These are phyloP conservation scores for Saiga tatarica DNA, from an alignment of 2,113 vertebrate genomes.

Conservation along the genomic window DNA sequence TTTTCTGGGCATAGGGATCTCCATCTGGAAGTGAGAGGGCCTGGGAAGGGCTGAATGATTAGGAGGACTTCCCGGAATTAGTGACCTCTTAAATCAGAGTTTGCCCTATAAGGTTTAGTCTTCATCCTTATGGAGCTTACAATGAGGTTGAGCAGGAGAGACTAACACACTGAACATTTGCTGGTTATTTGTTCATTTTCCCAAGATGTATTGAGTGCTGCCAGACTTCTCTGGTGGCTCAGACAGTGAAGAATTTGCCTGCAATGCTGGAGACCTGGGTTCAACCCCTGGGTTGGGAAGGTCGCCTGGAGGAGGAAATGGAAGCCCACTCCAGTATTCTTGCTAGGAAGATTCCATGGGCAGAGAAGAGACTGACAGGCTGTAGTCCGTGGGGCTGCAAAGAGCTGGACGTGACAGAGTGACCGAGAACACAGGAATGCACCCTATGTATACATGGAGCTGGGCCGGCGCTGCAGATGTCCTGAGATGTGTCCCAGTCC, in stretches of 20 bases:
- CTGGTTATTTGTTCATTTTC: neutral
- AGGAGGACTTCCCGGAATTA: neutral
- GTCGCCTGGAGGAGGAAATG: neutral
- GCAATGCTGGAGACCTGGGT: neutral
- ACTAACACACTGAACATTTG: neutral
- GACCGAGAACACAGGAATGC: neutral
- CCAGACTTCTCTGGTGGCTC: neutral
- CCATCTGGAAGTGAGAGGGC: neutral
- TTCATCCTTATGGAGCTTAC: neutral
- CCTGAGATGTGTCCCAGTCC: neutral
- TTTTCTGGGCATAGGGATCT: neutral
- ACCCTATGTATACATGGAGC: neutral
- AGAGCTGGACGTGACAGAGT: neutral
- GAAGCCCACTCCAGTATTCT: neutral
- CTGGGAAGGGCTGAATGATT: neutral
- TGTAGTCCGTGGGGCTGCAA: accelerated
- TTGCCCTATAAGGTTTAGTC: neutral
- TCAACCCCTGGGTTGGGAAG: neutral
- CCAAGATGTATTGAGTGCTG: neutral
- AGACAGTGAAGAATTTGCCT: neutral
- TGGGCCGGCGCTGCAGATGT: neutral
- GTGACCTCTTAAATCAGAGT: neutral
- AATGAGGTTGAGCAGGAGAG: neutral
- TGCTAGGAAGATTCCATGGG: neutral
- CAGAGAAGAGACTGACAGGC: neutral